Conservation (phyloP, 1,140 invertebrate genomes). For the Drosophila nebulosa region DNA sequence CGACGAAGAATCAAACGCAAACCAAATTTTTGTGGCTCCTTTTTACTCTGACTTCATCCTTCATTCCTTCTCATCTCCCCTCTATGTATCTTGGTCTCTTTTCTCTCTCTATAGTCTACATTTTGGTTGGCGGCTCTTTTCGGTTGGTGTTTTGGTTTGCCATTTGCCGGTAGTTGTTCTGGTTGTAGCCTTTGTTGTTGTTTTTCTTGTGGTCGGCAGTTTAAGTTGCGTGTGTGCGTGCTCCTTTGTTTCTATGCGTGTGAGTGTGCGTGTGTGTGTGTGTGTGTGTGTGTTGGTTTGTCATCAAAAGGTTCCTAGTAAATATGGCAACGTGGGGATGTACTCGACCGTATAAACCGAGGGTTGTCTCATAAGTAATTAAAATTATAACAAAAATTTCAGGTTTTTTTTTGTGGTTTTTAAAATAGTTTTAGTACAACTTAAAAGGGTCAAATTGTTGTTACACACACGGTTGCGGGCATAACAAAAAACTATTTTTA, state of each 20-base stretch:
- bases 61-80: neutral
- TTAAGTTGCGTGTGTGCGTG: constrained; percentile 32
- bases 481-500: neutral
- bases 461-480: neutral
- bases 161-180: constrained; percentile 48
- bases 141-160: constrained; percentile 48
- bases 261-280: neutral
- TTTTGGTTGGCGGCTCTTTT: constrained; percentile 8
- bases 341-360: constrained; percentile 10
- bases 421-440: neutral
- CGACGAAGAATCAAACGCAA: constrained; percentile 67
- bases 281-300: constrained; percentile 28
- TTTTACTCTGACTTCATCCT: constrained; percentile 24
- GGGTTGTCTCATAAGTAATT: constrained; percentile 9
- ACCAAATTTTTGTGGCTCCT: constrained; percentile 70
- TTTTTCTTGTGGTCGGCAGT: constrained; percentile 33
- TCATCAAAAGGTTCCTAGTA: constrained; percentile 45
- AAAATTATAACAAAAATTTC: constrained; percentile 9
- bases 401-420: neutral
- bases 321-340: constrained; percentile 24
- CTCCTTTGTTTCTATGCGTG: neutral
- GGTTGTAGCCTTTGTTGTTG: constrained; percentile 7
- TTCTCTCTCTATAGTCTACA: neutral
- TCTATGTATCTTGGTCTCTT: neutral
- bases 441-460: neutral